Evolutionary conservation across 2,797 vertebrate genomes (phyloP), one percentile per base, ranked within the genome.

Genomic region (Thripadectes ignobilis): DNA sequence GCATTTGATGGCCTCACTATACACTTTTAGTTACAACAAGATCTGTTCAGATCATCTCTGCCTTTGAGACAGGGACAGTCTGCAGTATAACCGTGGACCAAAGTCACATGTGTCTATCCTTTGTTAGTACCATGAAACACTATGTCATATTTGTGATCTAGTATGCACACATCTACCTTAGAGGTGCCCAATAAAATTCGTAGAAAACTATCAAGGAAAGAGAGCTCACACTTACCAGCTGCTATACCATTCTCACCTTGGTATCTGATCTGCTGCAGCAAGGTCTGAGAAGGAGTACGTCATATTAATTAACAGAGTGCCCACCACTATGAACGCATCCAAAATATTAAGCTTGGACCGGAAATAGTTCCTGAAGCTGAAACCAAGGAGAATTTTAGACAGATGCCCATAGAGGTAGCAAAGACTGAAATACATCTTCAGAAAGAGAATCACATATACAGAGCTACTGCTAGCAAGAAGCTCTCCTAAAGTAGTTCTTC

Each of bases 321-420:
- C 30, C 8, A 97, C 96, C 45, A 99, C 98, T 80, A 99, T 98
- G 29, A 98, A 92, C 2, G 98, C 98, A 59, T 99, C 99, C 43
- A 99, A 48, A 86, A 98, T 97, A 96, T 99, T 99, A 93, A 99
- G 90, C 85, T 97, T 98, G 57, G 98, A 98, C 86, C 71, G 97
- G 97, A 99, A 99, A 97, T 99, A 99, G 11, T 95, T 97, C 43
- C 65, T 97, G 78, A 98, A 98, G 73, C 99, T 99, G 95, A 49
- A 95, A 94, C 11, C 85, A 82, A 65, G 7, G 7, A 63, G 17
- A 75, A 18, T 41, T 93, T 94, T 81, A 92, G 69, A 68, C 1
- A 85, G 17, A 76, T 61, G 17, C 2, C 13, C 22, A 24, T 12
- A 66, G 1, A 20, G 7, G 34, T 13, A 61, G n/a, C 38, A 81